Conservation (phyloP, 2,113 vertebrate genomes). For the Gasterosteus aculeatus region DNA sequence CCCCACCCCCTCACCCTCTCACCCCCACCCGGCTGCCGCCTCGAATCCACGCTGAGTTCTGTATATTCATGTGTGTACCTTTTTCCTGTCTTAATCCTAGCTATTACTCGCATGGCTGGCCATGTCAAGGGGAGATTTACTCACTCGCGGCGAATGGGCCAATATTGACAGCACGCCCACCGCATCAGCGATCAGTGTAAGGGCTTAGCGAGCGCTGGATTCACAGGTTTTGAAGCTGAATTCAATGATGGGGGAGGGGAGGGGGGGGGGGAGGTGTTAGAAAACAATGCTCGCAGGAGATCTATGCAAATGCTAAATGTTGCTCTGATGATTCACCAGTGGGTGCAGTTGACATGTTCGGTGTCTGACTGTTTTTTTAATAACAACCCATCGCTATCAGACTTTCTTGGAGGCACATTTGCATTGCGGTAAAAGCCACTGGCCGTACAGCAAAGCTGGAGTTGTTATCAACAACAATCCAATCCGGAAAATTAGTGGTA, state of each 20-base stretch:
- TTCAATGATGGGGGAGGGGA: slow-evolving; percentile 44
- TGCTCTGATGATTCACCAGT: slow-evolving; percentile 24
- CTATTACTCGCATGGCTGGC: slow-evolving; percentile 79
- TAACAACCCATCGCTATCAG: neutral
- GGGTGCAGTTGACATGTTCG: slow-evolving; percentile 28
- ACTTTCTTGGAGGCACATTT: neutral
- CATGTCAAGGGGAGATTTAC: slow-evolving; percentile 78
- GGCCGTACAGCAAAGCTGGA: neutral
- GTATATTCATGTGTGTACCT: slow-evolving; percentile 81
- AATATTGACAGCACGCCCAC: slow-evolving; percentile 78
- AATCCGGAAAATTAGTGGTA: neutral
- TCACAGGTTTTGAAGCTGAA: slow-evolving; percentile 46
- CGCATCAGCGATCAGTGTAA: slow-evolving; percentile 73
- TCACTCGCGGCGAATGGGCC: slow-evolving; percentile 76
- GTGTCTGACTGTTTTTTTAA: slow-evolving; percentile 1
- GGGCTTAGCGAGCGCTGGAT: slow-evolving; percentile 60
- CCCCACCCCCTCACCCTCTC: neutral
- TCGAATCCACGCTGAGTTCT: slow-evolving; percentile 58
- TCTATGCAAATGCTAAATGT: slow-evolving; percentile 66
- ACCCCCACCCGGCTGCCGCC: slow-evolving; percentile 20
- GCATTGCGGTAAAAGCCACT: neutral
- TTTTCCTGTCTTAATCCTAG: slow-evolving; percentile 78
- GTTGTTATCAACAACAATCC: neutral
- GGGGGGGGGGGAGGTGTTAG: slow-evolving; percentile 21
- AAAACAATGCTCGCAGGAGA: slow-evolving; percentile 65